phyloP scores from a whole-genome alignment of 2,888 invertebrate species.

The Nemotelus pantherinus region DNA sequence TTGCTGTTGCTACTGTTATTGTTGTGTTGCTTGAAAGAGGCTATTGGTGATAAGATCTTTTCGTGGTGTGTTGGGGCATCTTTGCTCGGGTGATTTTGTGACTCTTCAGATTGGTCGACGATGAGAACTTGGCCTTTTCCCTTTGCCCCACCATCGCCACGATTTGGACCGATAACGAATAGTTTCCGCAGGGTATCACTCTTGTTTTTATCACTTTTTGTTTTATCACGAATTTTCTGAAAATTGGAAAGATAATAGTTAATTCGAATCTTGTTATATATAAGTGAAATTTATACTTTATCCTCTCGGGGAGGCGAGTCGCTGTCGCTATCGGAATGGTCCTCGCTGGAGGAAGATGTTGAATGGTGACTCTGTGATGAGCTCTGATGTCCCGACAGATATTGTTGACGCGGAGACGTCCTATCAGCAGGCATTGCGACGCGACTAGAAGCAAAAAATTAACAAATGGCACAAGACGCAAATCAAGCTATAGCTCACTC shows the following conservation, averaged over 20 bases:
- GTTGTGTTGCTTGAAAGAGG: slow-evolving; percentile 51
- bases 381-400: slow-evolving; percentile 52
- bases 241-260: slow-evolving; percentile 7
- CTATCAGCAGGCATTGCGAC: slow-evolving; percentile 51
- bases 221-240: slow-evolving; percentile 60
- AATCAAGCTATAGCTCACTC: slow-evolving; percentile 41
- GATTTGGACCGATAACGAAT: slow-evolving; percentile 71
- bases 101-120: slow-evolving; percentile 69
- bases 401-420: slow-evolving; percentile 53
- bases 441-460: slow-evolving; percentile 47
- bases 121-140: slow-evolving; percentile 79
- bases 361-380: slow-evolving; percentile 55
- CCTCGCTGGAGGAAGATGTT: slow-evolving; percentile 51
- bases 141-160: slow-evolving; percentile 77
- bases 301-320: slow-evolving; percentile 55
- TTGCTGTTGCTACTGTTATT: slow-evolving; percentile 38
- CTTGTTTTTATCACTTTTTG: slow-evolving; percentile 74
- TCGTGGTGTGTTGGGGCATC: slow-evolving; percentile 57
- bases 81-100: slow-evolving; percentile 58
- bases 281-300: slow-evolving; percentile 48
- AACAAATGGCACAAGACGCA: background rate
- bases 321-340: slow-evolving; percentile 56
- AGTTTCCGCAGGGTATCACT: slow-evolving; percentile 74
- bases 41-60: slow-evolving; percentile 55
- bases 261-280: background rate